These are phyloP conservation scores for Petrocephalus schoutedeni DNA, from an alignment of 2,797 vertebrate species.

Conservation along the genomic window DNA sequence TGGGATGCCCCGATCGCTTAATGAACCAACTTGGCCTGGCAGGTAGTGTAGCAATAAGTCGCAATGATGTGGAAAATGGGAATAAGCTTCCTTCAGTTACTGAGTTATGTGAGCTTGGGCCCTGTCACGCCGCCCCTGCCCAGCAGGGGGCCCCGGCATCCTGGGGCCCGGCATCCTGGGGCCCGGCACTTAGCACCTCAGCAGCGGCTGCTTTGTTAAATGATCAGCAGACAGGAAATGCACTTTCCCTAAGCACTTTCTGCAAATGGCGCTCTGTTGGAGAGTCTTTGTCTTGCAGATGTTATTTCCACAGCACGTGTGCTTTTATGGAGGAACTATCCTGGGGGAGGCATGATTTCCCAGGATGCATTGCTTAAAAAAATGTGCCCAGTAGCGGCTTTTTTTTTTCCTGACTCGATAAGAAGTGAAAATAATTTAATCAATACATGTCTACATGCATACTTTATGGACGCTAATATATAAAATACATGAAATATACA, in stretches of 20 bases:
- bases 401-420: not conserved
- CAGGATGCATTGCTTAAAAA: not conserved
- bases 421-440: not conserved
- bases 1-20: not conserved
- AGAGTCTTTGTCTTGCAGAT: slow-evolving; percentile 15
- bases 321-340: not conserved
- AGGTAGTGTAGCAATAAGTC: not conserved
- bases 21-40: not conserved
- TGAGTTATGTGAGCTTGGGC: not conserved
- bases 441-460: no score
- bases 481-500: no score
- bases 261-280: not conserved
- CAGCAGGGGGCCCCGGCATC: not conserved
- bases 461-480: no score
- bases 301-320: not conserved
- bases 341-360: not conserved
- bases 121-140: not conserved
- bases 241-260: slow-evolving; percentile 26
- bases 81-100: not conserved
- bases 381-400: not conserved
- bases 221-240: slow-evolving; percentile 28
- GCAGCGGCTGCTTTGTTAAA: slow-evolving; percentile 22
- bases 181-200: slow-evolving; percentile 18
- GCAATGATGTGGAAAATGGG: not conserved
- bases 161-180: not conserved